phyloP scores from a whole-genome alignment of 2,888 invertebrate species.

The Sceliomorpha sp. region DNA sequence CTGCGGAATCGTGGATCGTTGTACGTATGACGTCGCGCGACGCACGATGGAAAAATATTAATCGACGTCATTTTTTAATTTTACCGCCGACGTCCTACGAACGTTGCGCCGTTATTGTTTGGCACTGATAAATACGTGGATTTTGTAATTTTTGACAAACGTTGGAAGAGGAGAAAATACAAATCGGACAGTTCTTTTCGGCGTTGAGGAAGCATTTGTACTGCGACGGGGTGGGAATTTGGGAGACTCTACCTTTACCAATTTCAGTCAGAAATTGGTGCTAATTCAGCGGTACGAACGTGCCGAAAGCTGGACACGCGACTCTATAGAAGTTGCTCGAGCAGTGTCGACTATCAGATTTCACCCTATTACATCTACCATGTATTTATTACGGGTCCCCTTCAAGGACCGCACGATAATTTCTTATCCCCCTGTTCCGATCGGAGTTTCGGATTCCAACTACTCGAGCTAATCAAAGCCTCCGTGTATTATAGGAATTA shows the following conservation, averaged over 20 bases:
- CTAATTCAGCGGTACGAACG: conserved; percentile 6
- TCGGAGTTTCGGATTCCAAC: conserved; percentile 42
- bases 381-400: conserved; percentile 64
- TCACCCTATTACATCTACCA: conserved; percentile 65
- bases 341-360: conserved; percentile 62
- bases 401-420: conserved; percentile 29
- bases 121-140: no score
- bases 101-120: no score
- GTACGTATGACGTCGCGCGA: no score
- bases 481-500: conserved; percentile 11
- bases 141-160: no score
- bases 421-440: conserved; percentile 29
- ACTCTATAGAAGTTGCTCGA: conserved; percentile 12
- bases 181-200: no score
- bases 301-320: conserved; percentile 11
- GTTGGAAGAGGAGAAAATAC: no score
- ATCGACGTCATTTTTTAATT: no score
- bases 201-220: no score
- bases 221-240: no score
- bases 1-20: conserved; percentile 30
- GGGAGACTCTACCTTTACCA: no score
- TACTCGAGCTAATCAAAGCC: conserved; percentile 21
- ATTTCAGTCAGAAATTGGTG: not conserved
- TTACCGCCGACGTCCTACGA: no score
- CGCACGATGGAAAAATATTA: no score